Percentiles rank a stretch among this genome's conserved stretches.
phyloP scores from a whole-genome alignment of 2,888 invertebrate genomes.

The Pachydiplax longipennis region DNA sequence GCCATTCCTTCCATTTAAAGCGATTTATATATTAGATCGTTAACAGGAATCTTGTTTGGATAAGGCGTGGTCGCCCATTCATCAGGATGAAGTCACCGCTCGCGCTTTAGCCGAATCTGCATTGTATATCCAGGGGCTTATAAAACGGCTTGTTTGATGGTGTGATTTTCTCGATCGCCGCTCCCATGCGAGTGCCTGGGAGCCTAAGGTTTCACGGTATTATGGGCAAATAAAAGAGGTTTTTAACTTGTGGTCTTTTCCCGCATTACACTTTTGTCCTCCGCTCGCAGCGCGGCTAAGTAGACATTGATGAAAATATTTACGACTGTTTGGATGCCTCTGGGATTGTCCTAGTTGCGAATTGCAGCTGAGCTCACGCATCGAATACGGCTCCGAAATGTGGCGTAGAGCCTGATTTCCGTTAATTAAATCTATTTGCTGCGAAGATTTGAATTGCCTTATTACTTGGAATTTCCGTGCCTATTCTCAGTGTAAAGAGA shows the following conservation, averaged over 20 bases:
- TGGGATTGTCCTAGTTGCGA: no score
- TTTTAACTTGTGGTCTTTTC: background rate
- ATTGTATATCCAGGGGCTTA: constrained; percentile 41
- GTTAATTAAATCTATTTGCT: no score
- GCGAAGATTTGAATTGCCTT: no score
- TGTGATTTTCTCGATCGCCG: constrained; percentile 18
- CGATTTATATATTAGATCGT: constrained; percentile 41
- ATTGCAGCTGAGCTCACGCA: no score
- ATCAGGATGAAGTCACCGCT: constrained; percentile 16
- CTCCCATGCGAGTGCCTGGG: background rate
- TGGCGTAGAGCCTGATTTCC: no score
- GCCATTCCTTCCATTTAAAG: background rate
- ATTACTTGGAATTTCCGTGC: no score
- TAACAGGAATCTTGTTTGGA: constrained; percentile 35
- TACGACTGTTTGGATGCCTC: background rate
- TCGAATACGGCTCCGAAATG: no score
- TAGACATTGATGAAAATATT: background rate
- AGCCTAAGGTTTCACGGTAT: background rate
- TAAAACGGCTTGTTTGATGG: constrained; percentile 27
- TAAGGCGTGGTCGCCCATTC: constrained; percentile 34
- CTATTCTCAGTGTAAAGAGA: no score
- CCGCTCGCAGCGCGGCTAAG: background rate
- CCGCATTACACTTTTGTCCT: background rate
- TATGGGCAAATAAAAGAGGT: background rate
- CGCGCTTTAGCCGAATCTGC: constrained; percentile 27